phyloP scores from a whole-genome alignment of 2,113 vertebrate species.

The Neopipo cinnamomea region DNA sequence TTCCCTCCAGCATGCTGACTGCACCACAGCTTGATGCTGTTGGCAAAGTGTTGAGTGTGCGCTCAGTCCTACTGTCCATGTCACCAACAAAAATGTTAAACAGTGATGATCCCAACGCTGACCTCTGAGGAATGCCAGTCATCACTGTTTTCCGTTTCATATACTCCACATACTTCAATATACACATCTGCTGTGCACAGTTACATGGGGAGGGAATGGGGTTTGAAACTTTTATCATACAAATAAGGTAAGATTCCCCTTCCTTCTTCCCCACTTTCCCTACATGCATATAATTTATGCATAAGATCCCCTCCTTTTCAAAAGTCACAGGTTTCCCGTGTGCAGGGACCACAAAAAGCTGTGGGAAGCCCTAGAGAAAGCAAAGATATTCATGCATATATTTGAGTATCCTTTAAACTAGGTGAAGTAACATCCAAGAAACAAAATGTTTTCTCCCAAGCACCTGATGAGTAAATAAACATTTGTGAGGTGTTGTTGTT shows the following conservation, averaged over 20 bases:
- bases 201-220: background rate
- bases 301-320: background rate
- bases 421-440: background rate
- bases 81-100: background rate
- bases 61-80: background rate
- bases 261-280: background rate
- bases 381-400: background rate
- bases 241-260: background rate
- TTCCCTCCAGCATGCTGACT: background rate
- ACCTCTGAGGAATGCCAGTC: background rate
- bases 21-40: background rate
- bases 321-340: background rate
- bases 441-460: constrained; percentile 11
- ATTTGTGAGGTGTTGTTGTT: constrained; percentile 22
- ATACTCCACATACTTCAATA: background rate
- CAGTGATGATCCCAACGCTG: background rate
- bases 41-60: background rate
- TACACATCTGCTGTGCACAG: background rate
- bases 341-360: background rate
- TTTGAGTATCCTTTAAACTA: background rate
- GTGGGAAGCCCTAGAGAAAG: background rate
- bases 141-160: background rate
- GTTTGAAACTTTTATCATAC: background rate
- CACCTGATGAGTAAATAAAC: constrained; percentile 50
- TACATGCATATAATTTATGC: background rate